Evolutionary conservation across 2,113 vertebrate species (phyloP), one percentile per base, ranked within the genome.

Genomic region (Plestiodon gilberti): DNA sequence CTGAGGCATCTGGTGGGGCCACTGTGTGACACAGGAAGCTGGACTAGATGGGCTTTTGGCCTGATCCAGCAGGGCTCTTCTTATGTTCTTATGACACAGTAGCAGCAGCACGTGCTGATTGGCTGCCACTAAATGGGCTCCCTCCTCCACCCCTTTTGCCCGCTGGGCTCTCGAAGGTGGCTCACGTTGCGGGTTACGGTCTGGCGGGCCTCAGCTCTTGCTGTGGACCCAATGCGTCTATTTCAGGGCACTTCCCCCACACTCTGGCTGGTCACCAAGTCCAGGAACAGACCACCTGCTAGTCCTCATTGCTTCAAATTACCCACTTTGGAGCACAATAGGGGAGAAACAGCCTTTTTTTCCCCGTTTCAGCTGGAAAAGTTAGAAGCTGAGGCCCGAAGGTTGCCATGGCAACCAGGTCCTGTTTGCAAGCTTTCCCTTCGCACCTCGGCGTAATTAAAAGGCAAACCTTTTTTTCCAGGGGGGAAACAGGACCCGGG

Each of bases 381-480:
- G 93, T 94, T 93, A 95, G 90, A 65, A 92, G 87, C 80, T 86
- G 91, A 69, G 90, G 91, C 85, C 67, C 1, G 1, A 79, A 18
- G 15, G 93, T 94, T 94, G 93, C 93, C 92, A 95, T 93, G 93
- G 95, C 93, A 94, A 95, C 93, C 3, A 87, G 82, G 81, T 89
- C 5, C 87, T 86, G 73, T 85, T 90, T 87, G 88, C 84, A 18
- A 76, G 74, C 89, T 30, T 81, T 81, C 30, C 90, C 79, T 38
- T 14, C 83, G 52, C 78, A 86, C 57, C 82, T 73, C 92, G 25
- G 59, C 70, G 69, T 0, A 0, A 80, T 30, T 52, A 83, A 59
- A 57, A 79, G 92, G 91, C 87, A 77, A 71, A 85, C 69, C 83
- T 20, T 87, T 83, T 89, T 85, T 48, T 48, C 9, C n/a, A 55